These are phyloP conservation scores for Acestrorhynchus altus DNA, from an alignment of 2,797 vertebrate species.

Conservation along the genomic window DNA sequence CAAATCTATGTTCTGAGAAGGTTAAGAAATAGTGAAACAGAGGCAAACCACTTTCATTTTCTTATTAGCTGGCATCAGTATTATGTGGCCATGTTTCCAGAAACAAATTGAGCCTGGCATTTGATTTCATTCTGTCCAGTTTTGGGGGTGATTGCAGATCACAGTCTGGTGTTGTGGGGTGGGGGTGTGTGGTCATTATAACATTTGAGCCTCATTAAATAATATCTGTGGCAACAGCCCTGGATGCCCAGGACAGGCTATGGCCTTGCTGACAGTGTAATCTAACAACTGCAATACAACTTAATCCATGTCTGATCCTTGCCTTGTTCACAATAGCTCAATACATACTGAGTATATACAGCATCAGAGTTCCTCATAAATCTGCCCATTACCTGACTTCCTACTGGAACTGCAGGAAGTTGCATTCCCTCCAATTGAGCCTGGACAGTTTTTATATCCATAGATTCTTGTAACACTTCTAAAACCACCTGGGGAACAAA, in stretches of 20 bases:
- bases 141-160: too few relatives aligned
- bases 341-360: not conserved
- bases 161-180: too few relatives aligned
- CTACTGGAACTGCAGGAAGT: slow-evolving; percentile 54
- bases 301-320: not conserved
- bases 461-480: slow-evolving; percentile 73
- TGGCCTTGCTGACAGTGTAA: not conserved
- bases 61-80: too few relatives aligned
- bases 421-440: slow-evolving; percentile 69
- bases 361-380: not conserved
- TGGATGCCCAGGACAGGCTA: too few relatives aligned
- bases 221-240: too few relatives aligned
- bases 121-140: too few relatives aligned
- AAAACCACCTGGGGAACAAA: slow-evolving; percentile 73
- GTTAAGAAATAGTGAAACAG: not conserved
- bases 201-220: too few relatives aligned
- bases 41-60: not conserved
- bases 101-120: too few relatives aligned
- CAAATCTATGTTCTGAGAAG: slow-evolving; percentile 65
- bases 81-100: not conserved
- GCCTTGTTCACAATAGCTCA: not conserved
- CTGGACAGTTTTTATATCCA: slow-evolving; percentile 67
- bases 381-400: slow-evolving; percentile 65
- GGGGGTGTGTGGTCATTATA: too few relatives aligned
- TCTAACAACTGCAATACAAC: not conserved